Evolutionary conservation across 2,888 invertebrate species (phyloP).

Genomic region (Thymelicus acteon): DNA sequence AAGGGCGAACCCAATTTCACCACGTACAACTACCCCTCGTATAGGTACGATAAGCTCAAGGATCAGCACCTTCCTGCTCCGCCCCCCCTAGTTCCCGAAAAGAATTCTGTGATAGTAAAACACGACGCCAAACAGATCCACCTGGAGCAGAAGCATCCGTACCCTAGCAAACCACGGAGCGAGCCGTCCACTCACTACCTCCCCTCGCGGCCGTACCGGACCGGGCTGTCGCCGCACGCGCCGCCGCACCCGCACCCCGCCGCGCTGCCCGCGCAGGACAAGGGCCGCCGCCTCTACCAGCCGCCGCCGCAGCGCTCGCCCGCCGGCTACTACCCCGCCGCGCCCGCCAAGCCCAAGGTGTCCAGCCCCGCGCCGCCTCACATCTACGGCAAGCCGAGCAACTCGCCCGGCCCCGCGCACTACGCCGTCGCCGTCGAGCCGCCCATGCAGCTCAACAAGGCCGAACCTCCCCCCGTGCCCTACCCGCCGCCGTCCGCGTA

Average conservation of each 20-base stretch:
- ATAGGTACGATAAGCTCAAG: conserved; percentile 87
- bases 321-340: conserved; percentile 79
- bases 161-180: conserved; percentile 84
- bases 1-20: conserved; percentile 89
- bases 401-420: conserved; percentile 79
- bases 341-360: conserved; percentile 87
- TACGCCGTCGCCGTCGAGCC: conserved; percentile 71
- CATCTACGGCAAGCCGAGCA: conserved; percentile 88
- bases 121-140: conserved; percentile 89
- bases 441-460: conserved; percentile 85
- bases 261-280: conserved; percentile 61
- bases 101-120: conserved; percentile 92
- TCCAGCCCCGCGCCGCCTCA: conserved; percentile 92
- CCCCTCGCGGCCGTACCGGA: conserved; percentile 76
- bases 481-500: conserved; percentile 75
- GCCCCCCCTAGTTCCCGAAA: conserved; percentile 88
- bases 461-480: conserved; percentile 72
- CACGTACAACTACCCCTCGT: conserved; percentile 87
- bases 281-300: conserved; percentile 65
- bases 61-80: conserved; percentile 87
- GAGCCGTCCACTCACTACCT: conserved; percentile 85
- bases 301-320: conserved; percentile 74
- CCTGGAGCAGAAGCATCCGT: conserved; percentile 84
- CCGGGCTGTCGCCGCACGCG: conserved; percentile 82
- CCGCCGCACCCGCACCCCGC: conserved; percentile 78